These are phyloP conservation scores for Megaustenia siamemsis DNA, from an alignment of 2,888 invertebrate species.

Conservation along the genomic window DNA sequence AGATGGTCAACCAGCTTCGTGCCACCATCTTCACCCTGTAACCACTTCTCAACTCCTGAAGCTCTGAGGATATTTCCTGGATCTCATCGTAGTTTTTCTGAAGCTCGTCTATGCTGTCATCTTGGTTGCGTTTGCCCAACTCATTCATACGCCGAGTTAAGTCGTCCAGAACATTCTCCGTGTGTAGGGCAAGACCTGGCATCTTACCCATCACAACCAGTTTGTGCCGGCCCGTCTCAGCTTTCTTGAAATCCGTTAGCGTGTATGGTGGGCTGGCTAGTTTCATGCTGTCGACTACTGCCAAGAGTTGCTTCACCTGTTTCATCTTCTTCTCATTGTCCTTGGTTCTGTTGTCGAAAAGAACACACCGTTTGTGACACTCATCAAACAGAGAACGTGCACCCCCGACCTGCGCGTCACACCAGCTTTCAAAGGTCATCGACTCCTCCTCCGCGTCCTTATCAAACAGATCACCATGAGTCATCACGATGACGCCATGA, in stretches of 20 bases:
- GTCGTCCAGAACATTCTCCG: neutral
- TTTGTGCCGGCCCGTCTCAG: neutral
- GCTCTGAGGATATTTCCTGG: no score
- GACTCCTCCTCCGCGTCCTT: neutral
- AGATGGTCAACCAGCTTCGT: neutral
- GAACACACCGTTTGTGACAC: neutral
- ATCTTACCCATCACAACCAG: neutral
- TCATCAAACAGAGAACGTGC: constrained; percentile 17
- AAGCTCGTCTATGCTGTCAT: neutral
- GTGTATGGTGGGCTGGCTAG: neutral
- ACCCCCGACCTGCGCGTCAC: constrained; percentile 19
- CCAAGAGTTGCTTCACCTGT: neutral
- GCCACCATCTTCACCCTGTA: neutral
- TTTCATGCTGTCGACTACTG: neutral
- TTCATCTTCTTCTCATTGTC: neutral
- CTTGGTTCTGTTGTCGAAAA: constrained; percentile 1
- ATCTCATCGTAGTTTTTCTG: neutral
- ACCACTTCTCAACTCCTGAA: neutral
- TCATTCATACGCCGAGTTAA: neutral
- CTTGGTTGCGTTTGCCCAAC: no score
- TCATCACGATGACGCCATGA: constrained; percentile 30
- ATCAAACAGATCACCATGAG: constrained; percentile 28
- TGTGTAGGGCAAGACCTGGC: neutral
- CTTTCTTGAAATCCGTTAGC: neutral
- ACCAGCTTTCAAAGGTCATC: constrained; percentile 7